A percentile compares a stretch with the other conserved stretches of the same genome.
Conservation (phyloP, 1,140 invertebrate species). For the Eupeodes corollae region DNA sequence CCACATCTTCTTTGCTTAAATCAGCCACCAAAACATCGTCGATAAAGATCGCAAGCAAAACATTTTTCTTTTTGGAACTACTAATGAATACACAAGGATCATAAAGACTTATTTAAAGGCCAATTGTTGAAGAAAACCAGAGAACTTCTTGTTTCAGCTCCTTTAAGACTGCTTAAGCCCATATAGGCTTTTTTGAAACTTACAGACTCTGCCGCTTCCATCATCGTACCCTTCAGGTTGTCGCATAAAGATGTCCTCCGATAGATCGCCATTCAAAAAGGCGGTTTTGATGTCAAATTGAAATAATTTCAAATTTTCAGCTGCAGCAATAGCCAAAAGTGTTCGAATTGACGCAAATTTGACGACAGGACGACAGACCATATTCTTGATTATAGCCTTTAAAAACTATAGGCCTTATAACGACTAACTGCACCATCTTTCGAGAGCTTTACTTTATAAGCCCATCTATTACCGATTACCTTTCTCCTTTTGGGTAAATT, state of each 20-base stretch:
- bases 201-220: slow-evolving; percentile 15
- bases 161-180: slow-evolving; percentile 37
- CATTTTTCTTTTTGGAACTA: slow-evolving; percentile 11
- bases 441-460: too few relatives aligned
- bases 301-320: slow-evolving; percentile 25
- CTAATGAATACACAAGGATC: slow-evolving; percentile 17
- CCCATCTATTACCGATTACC: too few relatives aligned
- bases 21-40: slow-evolving; percentile 33
- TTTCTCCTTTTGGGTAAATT: too few relatives aligned
- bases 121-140: too few relatives aligned
- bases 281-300: too few relatives aligned
- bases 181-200: too few relatives aligned
- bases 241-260: slow-evolving; percentile 26
- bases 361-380: slow-evolving; percentile 19
- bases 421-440: too few relatives aligned
- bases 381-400: slow-evolving; percentile 28
- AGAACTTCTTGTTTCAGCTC: slow-evolving; percentile 32
- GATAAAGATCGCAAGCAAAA: slow-evolving; percentile 34
- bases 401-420: slow-evolving; percentile 30
- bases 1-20: slow-evolving; percentile 9
- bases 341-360: slow-evolving; percentile 13
- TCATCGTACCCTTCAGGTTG: slow-evolving; percentile 27
- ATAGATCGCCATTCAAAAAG: too few relatives aligned
- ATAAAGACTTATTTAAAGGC: slow-evolving; percentile 24
- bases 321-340: slow-evolving; percentile 17